Evolutionary conservation across 2,113 vertebrate species (phyloP), one percentile per base, ranked within the genome.

Genomic region (Megaceryle torquata): DNA sequence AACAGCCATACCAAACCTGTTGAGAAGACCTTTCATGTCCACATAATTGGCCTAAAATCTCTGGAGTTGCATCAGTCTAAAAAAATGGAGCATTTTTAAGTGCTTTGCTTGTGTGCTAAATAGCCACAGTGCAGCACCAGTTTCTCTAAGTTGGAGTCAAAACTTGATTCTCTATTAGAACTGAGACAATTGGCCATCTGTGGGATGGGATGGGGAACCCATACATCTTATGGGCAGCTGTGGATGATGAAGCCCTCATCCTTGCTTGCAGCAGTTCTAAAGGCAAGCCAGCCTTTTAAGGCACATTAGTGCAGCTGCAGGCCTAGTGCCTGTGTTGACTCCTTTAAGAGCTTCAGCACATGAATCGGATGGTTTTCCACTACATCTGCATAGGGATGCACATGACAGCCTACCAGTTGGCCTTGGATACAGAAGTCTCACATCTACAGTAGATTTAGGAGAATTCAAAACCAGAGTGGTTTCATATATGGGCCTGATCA

Each of bases 381-480:
- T 35, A 61, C 88, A 93, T 96, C 93, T 93, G 87, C 88, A 70
- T 20, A 48, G 78, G 64, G 94, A 95, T 74, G 82, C 59, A 87
- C 89, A 59, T 33, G 74, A 63, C 83, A 88, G 96, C 82, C 89
- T 94, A 90, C 90, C 93, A 90, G 76, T 10, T 95, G 85, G 91
- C 85, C 71, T 79, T 82, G 67, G 59, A 87, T 79, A 50, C 20
- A 85, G 71, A 88, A 94, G 64, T 71, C 79, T 61, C 79, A 93
- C 93, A 96, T 96, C 91, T 96, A 93, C 60, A 91, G 85, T 51
- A 93, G 68, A 95, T 96, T 94, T 88, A 69, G 44, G 82, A 11
- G 51, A 68, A 67, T 86, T 88, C 64, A 78, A 86, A 93, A 77
- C 1, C 60, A 67, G 63, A 56, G 13, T 88, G 90, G 74, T 93